Base-by-base conservation (phyloP, 2,113 vertebrate species). In the Spermophilus dauricus region DNA sequence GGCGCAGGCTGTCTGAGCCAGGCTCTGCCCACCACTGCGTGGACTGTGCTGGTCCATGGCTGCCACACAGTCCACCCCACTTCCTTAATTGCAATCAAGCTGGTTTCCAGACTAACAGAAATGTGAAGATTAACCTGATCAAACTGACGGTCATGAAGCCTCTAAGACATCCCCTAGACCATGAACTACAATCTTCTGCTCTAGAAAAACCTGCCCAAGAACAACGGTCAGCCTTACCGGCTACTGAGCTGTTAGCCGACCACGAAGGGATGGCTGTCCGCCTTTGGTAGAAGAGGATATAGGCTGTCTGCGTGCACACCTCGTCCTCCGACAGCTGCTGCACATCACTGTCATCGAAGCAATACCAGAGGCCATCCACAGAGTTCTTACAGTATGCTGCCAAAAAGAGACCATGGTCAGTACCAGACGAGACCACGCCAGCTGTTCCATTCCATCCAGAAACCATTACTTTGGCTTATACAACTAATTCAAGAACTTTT, bases 301-400 rank as follows among this genome's bases (percentile, higher is more conserved):
- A 99, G 11, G 99, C 99, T 0, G 98, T 99, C 98, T 99, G 99
- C 84, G 99, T 99, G 98, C 99, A 99, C 83, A 99, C 99, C 5
- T 99, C 99, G 0, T 99, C 99, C 20, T 99, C 99, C 4, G 99
- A 96, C 37, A 99, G 98, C 0, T 99, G 98, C 95, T 99, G 99
- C 72, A 99, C 99, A 0, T 99, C 99, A 0, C 99, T 99, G 99
- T 99, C 99, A 70, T 99, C 99, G 0, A 99, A 99, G 99, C 99
- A 99, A 98, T 99, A 99, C 99, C 99, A 99, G 97, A 99, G 99
- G 20, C 99, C 99, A 28, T 99, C 99, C 37, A 99, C 98, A 0
- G 99, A 99, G 98, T 99, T 99, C 98, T 99, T 99, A 97, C 99
- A 99, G 97, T 99, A 99, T 0, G 99, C 99, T 99, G 98, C 51